A percentile compares a stretch with the other conserved stretches of the same genome.
These are phyloP conservation scores for Dipodomys ordii DNA, from an alignment of 2,113 vertebrate genomes.

Conservation along the genomic window DNA sequence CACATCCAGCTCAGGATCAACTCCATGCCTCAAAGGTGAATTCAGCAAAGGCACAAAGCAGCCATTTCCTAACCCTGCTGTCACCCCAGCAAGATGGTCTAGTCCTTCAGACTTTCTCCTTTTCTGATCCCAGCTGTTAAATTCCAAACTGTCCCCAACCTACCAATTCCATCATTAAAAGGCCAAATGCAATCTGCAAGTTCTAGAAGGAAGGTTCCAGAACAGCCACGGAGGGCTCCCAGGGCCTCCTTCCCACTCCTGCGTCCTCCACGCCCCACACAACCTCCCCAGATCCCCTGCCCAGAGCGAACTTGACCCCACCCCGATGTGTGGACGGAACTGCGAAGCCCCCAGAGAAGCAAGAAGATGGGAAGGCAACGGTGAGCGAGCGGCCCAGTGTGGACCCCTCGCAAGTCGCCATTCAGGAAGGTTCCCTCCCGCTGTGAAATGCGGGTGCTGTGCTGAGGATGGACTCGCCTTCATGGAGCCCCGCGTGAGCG, in stretches of 20 bases:
- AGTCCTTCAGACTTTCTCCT: neutral
- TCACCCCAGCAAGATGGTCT: neutral
- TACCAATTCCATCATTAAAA: neutral
- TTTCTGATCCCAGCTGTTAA: neutral
- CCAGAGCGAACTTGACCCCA: too few species aligned
- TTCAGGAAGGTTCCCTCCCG: neutral
- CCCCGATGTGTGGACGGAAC: neutral
- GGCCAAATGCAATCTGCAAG: neutral
- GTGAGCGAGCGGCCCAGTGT: neutral
- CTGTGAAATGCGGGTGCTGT: neutral
- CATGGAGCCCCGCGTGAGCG: neutral
- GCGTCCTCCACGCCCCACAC: too few species aligned
- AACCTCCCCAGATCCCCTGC: too few species aligned
- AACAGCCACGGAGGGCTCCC: neutral
- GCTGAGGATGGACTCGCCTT: neutral
- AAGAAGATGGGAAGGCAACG: neutral
- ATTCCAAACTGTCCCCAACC: neutral
- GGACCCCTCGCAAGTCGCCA: neutral
- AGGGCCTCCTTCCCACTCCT: neutral
- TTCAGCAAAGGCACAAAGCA: neutral
- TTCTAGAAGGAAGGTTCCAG: neutral
- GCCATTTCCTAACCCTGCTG: neutral
- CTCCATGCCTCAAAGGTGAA: neutral
- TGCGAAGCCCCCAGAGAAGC: neutral
- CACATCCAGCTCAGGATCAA: neutral